Evolutionary conservation across 2,797 vertebrate species (phyloP), one percentile per base, ranked within the genome.

Genomic region (Hippocampus kuda): DNA sequence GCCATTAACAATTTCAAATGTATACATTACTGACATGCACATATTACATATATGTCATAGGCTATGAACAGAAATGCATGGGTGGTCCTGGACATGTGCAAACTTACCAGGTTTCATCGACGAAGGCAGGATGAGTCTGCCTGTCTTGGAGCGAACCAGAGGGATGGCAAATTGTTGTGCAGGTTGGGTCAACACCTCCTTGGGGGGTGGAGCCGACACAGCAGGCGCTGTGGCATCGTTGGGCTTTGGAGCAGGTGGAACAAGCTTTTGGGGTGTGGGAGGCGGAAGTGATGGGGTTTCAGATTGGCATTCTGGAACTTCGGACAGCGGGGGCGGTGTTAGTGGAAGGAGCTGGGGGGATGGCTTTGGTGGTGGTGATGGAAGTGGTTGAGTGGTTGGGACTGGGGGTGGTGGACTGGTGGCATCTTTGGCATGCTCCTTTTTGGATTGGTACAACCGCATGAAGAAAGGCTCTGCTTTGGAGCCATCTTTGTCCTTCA

Each of bases 81-180:
- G 6, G 2, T 53, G 51, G 51, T 53, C 22, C 22, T n/a, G n/a
- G 15, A 54, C 22, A 10, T 60, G 60, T 60, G 61, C 3, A 8
- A 4, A 69, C 83, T 84, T 74, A 89, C 89, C 1, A 77, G 89
- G 84, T 71, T 77, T 90, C 44, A 89, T 30, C 41, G 72, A 87
- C 1, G 89, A 87, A 3, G 88, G 89, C 27, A 89, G 86, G n/a
- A 89, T 88, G 67, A 89, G 67, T 71, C 86, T 79, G 68, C 86
- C 86, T 0, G 73, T 82, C 72, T 88, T 88, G 46, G 88, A 79
- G 48, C 85, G 88, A 56, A 89, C 72, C 38, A 85, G 72, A 65
- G 85, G 81, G 24, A 82, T 63, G 49, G 80, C 1, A 4, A 85
- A 0, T 0, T 71, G 26, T 18, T 51, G 34, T 18, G 54, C 22